These are phyloP conservation scores for Stomorhina lunata DNA, from an alignment of 2,888 invertebrate genomes.

Conservation along the genomic window DNA sequence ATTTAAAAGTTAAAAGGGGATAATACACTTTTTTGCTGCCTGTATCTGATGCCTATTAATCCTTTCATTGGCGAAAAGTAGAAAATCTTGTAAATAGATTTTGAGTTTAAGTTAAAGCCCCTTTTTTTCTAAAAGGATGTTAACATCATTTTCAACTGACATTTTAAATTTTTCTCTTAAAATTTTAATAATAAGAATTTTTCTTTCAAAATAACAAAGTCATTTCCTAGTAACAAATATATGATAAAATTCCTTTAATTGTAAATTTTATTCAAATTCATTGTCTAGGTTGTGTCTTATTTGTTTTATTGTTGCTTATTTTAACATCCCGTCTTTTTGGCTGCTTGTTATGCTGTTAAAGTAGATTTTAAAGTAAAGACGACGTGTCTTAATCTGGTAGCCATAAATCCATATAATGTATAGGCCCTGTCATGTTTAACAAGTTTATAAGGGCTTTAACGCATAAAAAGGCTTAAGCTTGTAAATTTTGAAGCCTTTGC, in stretches of 20 bases:
- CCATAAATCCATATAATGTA: slow-evolving; percentile 57
- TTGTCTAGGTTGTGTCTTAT: slow-evolving; percentile 40
- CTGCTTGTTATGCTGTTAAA: slow-evolving; percentile 17
- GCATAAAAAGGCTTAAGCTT: slow-evolving; percentile 12
- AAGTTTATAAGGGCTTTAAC: slow-evolving; percentile 43
- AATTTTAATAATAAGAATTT: background rate
- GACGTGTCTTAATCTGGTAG: slow-evolving; percentile 58
- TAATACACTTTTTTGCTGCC: background rate
- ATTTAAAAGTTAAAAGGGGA: background rate
- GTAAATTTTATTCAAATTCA: slow-evolving; percentile 30
- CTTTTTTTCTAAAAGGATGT: slow-evolving; percentile 44
- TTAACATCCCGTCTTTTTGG: background rate
- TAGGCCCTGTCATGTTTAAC: slow-evolving; percentile 46
- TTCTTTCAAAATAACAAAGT: slow-evolving; percentile 31
- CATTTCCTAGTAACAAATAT: slow-evolving; percentile 35
- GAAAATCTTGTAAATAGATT: slow-evolving; percentile 55
- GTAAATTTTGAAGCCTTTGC: background rate
- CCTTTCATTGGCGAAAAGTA: slow-evolving; percentile 21
- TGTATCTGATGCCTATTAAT: slow-evolving; percentile 52
- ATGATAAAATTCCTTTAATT: slow-evolving; percentile 52
- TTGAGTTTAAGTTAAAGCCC: background rate
- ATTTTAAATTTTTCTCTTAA: slow-evolving; percentile 14
- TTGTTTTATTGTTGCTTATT: background rate
- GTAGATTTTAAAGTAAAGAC: slow-evolving; percentile 11
- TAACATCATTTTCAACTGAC: slow-evolving; percentile 50